Percentiles rank a stretch among this genome's conserved stretches.
phyloP scores from a whole-genome alignment of 53 echinoderm and acorn worm genomes.

The Holothuria scabra region DNA sequence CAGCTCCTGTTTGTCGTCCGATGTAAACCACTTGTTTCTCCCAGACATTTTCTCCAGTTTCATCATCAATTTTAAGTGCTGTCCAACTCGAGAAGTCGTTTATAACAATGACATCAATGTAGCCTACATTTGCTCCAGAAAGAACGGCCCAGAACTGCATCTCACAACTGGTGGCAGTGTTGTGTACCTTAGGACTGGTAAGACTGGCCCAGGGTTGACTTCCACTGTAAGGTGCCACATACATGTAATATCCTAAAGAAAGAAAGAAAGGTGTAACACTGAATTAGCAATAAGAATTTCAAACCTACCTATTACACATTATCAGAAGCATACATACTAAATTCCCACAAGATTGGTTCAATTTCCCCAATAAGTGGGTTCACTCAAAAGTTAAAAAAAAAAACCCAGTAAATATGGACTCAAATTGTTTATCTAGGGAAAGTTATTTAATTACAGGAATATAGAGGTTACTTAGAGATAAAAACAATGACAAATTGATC shows the following conservation, averaged over 20 bases:
- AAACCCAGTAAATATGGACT: too few relatives aligned
- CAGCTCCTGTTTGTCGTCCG: slow-evolving; percentile 12
- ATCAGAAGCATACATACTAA: too few relatives aligned
- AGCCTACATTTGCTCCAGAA: slow-evolving; percentile 66
- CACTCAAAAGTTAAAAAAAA: too few relatives aligned
- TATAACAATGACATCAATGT: slow-evolving; percentile 52
- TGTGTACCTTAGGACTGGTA: slow-evolving; percentile 60
- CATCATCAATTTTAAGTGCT: slow-evolving; percentile 2
- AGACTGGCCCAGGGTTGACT: slow-evolving; percentile 58
- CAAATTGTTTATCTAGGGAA: too few relatives aligned
- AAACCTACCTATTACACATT: too few relatives aligned
- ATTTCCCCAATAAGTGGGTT: too few relatives aligned
- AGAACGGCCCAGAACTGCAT: slow-evolving; percentile 80
- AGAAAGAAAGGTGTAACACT: too few relatives aligned
- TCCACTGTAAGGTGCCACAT: slow-evolving; percentile 69
- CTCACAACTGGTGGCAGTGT: slow-evolving; percentile 86
- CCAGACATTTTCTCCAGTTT: slow-evolving; percentile 33
- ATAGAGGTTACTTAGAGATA: too few relatives aligned
- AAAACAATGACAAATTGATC: too few relatives aligned
- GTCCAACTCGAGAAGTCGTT: slow-evolving; percentile 45
- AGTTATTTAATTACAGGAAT: too few relatives aligned
- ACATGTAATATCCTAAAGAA: slow-evolving; percentile 83
- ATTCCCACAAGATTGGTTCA: too few relatives aligned
- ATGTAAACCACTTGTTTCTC: slow-evolving; percentile 11
- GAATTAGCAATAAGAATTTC: neutral